Percentiles rank a stretch among this genome's conserved stretches.
phyloP scores from a whole-genome alignment of 2,888 invertebrate species.

The Acleris holmiana region DNA sequence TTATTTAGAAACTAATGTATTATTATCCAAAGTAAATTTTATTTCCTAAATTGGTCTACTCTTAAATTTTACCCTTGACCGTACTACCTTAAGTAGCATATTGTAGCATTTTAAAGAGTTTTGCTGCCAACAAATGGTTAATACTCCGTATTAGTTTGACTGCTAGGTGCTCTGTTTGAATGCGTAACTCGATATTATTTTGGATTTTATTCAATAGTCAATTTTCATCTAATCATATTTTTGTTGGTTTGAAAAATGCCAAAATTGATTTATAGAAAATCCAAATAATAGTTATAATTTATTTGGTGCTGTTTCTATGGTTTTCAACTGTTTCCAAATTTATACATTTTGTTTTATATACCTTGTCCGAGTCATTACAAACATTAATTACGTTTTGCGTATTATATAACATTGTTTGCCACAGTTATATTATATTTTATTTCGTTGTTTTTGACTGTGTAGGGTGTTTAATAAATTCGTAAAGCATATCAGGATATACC shows the following conservation, averaged over 20 bases:
- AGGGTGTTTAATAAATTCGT: constrained; percentile 1
- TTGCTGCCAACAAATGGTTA: not conserved
- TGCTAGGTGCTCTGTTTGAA: constrained; percentile 39
- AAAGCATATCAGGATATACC: constrained; percentile 10
- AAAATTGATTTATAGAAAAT: constrained; percentile 20
- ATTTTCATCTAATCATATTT: not conserved
- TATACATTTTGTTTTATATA: not conserved
- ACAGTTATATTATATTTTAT: constrained; percentile 8
- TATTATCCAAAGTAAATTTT: too few relatives aligned
- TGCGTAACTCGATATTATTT: too few relatives aligned
- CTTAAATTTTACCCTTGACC: too few relatives aligned
- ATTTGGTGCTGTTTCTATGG: constrained; percentile 46
- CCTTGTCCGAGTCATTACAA: not conserved
- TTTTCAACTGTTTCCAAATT: constrained; percentile 15
- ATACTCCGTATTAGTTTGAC: constrained; percentile 10
- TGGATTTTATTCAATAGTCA: not conserved
- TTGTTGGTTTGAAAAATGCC: constrained; percentile 19
- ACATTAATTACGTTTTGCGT: not conserved
- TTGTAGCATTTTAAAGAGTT: constrained; percentile 6
- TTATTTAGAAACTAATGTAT: too few relatives aligned
- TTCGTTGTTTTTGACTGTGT: constrained; percentile 14
- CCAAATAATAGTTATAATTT: constrained; percentile 22
- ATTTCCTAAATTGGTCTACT: too few relatives aligned
- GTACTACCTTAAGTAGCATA: not conserved
- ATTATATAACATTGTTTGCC: too few relatives aligned